A percentile compares a stretch with the other conserved stretches of the same genome.
Conservation (phyloP, 2,888 invertebrate species). For the Acanthosepion esculentum region DNA sequence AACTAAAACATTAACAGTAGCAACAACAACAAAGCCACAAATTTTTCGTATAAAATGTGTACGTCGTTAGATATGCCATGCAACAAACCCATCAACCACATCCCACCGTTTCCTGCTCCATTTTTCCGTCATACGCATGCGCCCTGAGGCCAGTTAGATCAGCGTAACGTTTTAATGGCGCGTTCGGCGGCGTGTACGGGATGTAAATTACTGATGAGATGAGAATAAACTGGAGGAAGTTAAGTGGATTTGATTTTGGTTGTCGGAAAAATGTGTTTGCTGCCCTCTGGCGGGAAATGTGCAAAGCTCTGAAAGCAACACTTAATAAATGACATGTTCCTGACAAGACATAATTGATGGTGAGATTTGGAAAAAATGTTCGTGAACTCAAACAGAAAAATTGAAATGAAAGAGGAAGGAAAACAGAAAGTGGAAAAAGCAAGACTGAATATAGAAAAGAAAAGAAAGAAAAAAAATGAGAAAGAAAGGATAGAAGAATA, state of each 20-base stretch:
- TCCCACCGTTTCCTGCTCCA: not conserved
- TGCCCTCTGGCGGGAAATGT: not conserved
- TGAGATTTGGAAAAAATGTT: not conserved
- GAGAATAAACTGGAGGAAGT: conserved; percentile 33
- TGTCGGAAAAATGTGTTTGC: conserved; percentile 33
- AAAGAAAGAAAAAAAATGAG: not conserved
- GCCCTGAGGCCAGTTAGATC: not conserved
- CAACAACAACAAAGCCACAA: not conserved
- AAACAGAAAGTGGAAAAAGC: not conserved
- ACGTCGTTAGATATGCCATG: not conserved
- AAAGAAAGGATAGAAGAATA: not conserved
- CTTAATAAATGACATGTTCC: conserved; percentile 33
- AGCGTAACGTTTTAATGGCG: conserved; percentile 20
- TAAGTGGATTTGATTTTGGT: conserved; percentile 33
- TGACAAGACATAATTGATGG: not conserved
- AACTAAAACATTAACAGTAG: not conserved
- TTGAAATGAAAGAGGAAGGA: not conserved
- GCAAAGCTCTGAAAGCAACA: conserved; percentile 33
- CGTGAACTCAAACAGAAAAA: not conserved
- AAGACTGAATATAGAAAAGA: not conserved
- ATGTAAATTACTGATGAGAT: conserved; percentile 33
- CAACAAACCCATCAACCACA: not conserved
- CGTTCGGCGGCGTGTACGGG: conserved; percentile 16
- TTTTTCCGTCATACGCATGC: not conserved
- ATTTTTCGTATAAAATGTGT: not conserved